A percentile compares a stretch with the other conserved stretches of the same genome.
phyloP scores from a whole-genome alignment of 1,140 invertebrate genomes.

The Zaprionus ghesquierei region DNA sequence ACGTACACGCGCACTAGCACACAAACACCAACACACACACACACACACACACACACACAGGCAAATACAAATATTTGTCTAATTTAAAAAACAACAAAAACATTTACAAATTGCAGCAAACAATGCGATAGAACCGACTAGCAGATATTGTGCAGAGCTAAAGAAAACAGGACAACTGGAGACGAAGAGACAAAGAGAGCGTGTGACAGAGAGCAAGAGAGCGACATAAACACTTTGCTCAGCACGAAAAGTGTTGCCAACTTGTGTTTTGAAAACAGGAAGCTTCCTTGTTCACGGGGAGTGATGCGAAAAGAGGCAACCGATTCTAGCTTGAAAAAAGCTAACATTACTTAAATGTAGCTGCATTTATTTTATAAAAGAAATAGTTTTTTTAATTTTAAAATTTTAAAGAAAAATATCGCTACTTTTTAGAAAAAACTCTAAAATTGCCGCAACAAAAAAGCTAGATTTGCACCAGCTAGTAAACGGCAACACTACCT shows the following conservation, averaged over 20 bases:
- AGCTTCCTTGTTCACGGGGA: no score
- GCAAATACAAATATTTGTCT: constrained; percentile 67
- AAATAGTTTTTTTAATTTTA: no score
- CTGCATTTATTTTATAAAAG: no score
- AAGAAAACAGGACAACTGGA: no score
- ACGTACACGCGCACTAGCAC: not conserved
- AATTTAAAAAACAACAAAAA: constrained; percentile 59
- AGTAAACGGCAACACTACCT: not conserved
- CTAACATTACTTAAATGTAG: no score
- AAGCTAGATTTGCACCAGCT: not conserved
- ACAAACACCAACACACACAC: constrained; percentile 24
- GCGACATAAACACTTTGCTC: no score
- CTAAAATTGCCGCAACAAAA: not conserved
- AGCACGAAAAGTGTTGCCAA: no score
- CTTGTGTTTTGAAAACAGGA: no score
- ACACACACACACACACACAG: constrained; percentile 16
- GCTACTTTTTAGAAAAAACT: no score
- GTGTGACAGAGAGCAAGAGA: not conserved
- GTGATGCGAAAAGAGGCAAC: no score
- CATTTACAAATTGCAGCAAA: constrained; percentile 24
- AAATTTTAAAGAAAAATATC: no score
- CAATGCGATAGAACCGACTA: constrained; percentile 35
- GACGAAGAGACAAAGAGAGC: not conserved
- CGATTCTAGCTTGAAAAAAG: no score
- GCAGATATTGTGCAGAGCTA: constrained; percentile 9